These are phyloP conservation scores for Uromys caudimaculatus DNA, from an alignment of 2,797 vertebrate genomes.

Conservation along the genomic window DNA sequence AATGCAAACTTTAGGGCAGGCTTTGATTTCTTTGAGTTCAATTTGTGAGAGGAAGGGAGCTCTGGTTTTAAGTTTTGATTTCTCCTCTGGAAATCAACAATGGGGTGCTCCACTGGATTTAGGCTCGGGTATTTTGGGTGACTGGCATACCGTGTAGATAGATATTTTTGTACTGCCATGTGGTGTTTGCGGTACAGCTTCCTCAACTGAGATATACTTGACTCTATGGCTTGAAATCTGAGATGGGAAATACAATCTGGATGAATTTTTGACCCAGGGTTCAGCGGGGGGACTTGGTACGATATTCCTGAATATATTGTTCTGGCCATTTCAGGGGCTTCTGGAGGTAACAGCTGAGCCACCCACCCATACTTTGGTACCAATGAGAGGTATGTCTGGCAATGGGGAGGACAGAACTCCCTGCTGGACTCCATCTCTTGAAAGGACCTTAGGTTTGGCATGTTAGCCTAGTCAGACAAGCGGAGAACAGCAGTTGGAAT, in stretches of 20 bases:
- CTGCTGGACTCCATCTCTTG: neutral
- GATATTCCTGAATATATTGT: conserved; percentile 45
- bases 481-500: neutral
- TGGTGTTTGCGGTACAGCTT: conserved; percentile 57
- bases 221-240: conserved; percentile 69
- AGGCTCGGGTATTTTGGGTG: conserved; percentile 51
- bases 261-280: conserved; percentile 68
- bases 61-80: conserved; percentile 11
- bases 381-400: neutral
- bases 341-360: conserved; percentile 63
- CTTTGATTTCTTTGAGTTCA: conserved; percentile 16
- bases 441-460: neutral
- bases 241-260: conserved; percentile 59
- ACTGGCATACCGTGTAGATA: neutral
- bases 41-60: neutral
- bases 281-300: neutral
- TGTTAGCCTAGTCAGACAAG: neutral
- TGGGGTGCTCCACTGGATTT: neutral
- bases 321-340: conserved; percentile 57
- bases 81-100: conserved; percentile 23
- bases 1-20: neutral
- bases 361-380: neutral
- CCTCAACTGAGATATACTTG: conserved; percentile 68
- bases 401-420: neutral
- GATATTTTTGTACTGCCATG: conserved; percentile 71